Conservation (phyloP, 2,113 vertebrate species). For the Bujurquina vittata region DNA sequence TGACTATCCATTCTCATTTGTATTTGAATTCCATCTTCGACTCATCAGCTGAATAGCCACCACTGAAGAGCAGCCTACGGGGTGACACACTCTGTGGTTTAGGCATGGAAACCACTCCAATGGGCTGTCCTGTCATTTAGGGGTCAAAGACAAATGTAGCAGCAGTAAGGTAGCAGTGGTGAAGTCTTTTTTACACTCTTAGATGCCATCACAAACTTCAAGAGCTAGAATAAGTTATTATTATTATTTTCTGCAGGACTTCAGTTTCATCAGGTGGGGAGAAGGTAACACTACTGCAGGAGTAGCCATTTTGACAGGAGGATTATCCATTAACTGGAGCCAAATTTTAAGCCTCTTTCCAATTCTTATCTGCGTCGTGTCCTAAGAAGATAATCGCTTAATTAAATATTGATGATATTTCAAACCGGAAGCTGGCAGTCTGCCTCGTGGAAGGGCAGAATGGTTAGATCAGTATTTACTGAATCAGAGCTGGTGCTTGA, state of each 20-base stretch:
- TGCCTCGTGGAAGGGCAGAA: slow-evolving; percentile 36
- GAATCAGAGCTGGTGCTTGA: slow-evolving; percentile 25
- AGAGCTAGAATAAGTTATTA: neutral
- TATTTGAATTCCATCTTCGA: neutral
- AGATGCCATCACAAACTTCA: no score
- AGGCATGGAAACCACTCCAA: neutral
- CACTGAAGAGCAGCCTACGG: no score
- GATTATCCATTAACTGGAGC: slow-evolving; percentile 64
- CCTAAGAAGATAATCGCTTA: slow-evolving; percentile 70
- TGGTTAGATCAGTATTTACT: slow-evolving; percentile 39
- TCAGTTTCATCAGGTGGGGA: slow-evolving; percentile 52
- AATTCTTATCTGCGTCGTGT: slow-evolving; percentile 62
- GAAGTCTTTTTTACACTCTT: no score
- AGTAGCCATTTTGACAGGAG: slow-evolving; percentile 58
- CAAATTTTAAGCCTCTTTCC: slow-evolving; percentile 68
- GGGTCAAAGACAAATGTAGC: neutral
- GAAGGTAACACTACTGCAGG: slow-evolving; percentile 30
- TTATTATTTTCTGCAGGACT: slow-evolving; percentile 15
- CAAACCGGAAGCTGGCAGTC: slow-evolving; percentile 55
- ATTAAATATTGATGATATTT: slow-evolving; percentile 80
- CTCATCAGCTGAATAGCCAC: neutral
- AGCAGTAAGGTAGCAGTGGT: no score
- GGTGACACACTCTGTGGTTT: no score
- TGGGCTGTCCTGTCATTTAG: neutral
- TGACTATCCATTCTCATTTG: neutral